A percentile compares a stretch with the other conserved stretches of the same genome.
These are phyloP conservation scores for Sminthurides bifidus DNA, from an alignment of 1,140 invertebrate species.

Conservation along the genomic window DNA sequence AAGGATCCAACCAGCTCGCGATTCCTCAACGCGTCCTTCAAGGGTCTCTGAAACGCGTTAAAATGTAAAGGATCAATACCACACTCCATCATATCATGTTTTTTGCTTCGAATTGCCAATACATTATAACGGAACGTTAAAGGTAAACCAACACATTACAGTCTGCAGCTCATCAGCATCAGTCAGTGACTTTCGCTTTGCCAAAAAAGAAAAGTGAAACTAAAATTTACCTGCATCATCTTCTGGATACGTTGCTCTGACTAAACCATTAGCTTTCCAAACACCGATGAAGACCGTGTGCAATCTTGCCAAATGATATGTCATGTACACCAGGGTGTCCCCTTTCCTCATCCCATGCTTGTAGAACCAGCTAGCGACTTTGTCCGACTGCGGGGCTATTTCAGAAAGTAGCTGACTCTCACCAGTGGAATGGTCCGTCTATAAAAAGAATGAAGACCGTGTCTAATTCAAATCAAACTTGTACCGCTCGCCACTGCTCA, in stretches of 20 bases:
- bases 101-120: no score
- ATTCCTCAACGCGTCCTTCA: background rate
- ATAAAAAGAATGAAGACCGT: background rate
- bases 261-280: constrained; percentile 24
- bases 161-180: no score
- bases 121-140: no score
- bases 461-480: no score
- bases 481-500: no score
- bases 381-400: constrained; percentile 8
- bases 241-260: constrained; percentile 12
- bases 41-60: constrained; percentile 18
- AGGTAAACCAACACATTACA: no score
- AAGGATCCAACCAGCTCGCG: constrained; percentile 13
- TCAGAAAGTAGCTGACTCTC: background rate
- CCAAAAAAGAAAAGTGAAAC: background rate
- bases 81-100: no score
- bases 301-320: constrained; percentile 4
- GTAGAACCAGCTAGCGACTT: constrained; percentile 17
- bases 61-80: no score
- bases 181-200: no score
- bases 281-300: constrained; percentile 17
- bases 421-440: constrained; percentile 8
- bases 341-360: constrained; percentile 23
- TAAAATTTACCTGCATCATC: constrained; percentile 18
- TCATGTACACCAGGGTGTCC: constrained; percentile 19